These are phyloP conservation scores for Nomada ruficornis DNA, from an alignment of 2,888 invertebrate species.

Conservation along the genomic window DNA sequence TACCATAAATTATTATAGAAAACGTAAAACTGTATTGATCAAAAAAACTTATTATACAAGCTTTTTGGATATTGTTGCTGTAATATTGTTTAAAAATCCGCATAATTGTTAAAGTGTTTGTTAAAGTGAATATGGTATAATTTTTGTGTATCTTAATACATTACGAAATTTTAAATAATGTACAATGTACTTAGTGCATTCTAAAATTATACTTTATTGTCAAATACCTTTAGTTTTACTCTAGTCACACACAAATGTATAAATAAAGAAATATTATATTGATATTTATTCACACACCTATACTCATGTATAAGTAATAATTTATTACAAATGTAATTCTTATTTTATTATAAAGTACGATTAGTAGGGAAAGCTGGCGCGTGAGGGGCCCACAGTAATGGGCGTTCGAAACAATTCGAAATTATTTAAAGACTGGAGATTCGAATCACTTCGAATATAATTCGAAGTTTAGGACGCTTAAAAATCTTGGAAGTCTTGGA, in stretches of 20 bases:
- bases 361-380: no score
- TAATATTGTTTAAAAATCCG: not conserved
- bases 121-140: not conserved
- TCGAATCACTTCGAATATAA: no score
- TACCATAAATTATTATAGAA: not conserved
- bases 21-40: not conserved
- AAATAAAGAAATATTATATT: slow-evolving; percentile 45
- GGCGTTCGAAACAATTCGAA: no score
- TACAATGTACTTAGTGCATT: slow-evolving; percentile 7
- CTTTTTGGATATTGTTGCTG: not conserved
- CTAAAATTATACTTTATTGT: slow-evolving; percentile 7
- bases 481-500: no score
- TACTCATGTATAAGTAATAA: not conserved
- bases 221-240: slow-evolving; percentile 33
- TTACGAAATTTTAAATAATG: slow-evolving; percentile 25
- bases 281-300: slow-evolving; percentile 13
- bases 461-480: no score
- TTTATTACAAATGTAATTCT: not conserved
- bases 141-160: slow-evolving; percentile 50
- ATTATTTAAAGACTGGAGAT: no score
- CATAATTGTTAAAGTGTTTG: not conserved
- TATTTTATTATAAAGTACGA: not conserved
- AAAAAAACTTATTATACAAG: not conserved
- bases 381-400: no score
- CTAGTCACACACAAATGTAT: slow-evolving; percentile 51